Conservation (phyloP, 2,888 invertebrate genomes). For the Spisula subtruncata region DNA sequence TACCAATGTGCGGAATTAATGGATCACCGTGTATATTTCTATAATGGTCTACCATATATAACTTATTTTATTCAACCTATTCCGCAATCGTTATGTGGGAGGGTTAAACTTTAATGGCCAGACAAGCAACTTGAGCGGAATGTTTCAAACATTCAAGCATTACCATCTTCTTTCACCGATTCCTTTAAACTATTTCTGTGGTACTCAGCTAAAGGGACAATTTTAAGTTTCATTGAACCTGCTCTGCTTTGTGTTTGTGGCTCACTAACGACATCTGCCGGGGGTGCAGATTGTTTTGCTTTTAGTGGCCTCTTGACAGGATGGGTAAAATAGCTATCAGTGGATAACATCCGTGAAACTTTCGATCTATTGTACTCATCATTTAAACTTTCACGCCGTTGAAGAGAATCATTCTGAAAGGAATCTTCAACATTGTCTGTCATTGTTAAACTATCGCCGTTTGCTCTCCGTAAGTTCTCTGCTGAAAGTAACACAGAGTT, state of each 20-base stretch:
- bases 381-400: constrained; percentile 21
- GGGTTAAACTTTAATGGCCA: no score
- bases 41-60: no score
- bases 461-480: constrained; percentile 21
- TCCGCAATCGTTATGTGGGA: no score
- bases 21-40: no score
- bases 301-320: not conserved
- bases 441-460: constrained; percentile 9
- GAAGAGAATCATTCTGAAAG: not conserved
- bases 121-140: not conserved
- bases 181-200: constrained; percentile 47
- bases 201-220: constrained; percentile 58
- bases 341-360: constrained; percentile 42
- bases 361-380: constrained; percentile 26
- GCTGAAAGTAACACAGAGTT: constrained; percentile 36
- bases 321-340: constrained; percentile 39
- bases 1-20: no score
- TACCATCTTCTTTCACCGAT: constrained; percentile 24
- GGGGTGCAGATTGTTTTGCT: not conserved
- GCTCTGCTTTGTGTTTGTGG: constrained; percentile 22
- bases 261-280: not conserved
- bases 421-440: constrained; percentile 24
- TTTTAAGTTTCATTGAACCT: constrained; percentile 30
- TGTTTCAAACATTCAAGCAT: not conserved
- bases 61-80: no score